Evolutionary conservation across 2,888 invertebrate species (phyloP), one percentile per base, ranked within the genome.

Genomic region (Archaeoteleia sp.): DNA sequence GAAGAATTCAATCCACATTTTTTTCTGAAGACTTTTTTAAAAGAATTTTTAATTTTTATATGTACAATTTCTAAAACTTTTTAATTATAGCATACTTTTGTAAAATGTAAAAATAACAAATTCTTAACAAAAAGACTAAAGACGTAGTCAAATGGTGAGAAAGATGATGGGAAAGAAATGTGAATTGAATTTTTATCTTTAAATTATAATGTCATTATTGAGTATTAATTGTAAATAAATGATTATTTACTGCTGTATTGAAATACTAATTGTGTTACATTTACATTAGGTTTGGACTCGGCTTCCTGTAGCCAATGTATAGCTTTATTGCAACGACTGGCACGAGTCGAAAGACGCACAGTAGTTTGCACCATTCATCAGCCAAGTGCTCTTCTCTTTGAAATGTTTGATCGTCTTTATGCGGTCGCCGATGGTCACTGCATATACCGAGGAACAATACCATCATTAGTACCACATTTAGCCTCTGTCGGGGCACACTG

Each of bases 281-380:
- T 23, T 12, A 6, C 55, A 55, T 10, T 37, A 70, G 97, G 97
- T 32, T 87, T 97, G 76, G 97, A 97, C 83, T 95, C 95, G 71
- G 91, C 93, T 20, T 93, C 96, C 0, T 95, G 95, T 75, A 91
- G 92, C 53, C 95, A 95, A 67, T 93, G 96, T 70, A 91, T 97
- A 43, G 87, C 90, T 0, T 86, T 97, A 20, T 87, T 97, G 62
- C 94, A 93, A 84, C 89, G 90, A 63, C 87, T 97, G 46, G 95
- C 96, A 0, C 88, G 90, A 40, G 74, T 82, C 1, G 95, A 94
- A 71, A 96, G 95, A 0, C 89, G 96, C 40, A 96, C 96, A 0
- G 90, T 97, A 2, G 90, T 97, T 42, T 96, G 96, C 72, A 97
- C 96, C 12, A 95, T 97, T 70, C 97, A 97, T 84, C 97, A 97